Conservation (phyloP, 2,888 invertebrate genomes). For the Lepidocyrtinus sp. region DNA sequence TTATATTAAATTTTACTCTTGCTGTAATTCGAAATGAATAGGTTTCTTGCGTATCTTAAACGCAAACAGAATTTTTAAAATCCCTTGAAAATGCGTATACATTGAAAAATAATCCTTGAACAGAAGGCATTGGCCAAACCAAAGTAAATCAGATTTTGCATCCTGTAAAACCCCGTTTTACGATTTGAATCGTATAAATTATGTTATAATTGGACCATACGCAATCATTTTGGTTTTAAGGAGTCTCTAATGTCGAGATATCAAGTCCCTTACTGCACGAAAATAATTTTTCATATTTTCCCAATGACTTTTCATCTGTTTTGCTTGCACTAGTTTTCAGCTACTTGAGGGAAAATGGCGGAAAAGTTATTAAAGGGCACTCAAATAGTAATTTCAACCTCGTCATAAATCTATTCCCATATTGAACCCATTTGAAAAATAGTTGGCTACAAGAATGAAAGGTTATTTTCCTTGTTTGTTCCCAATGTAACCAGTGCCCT, state of each 20-base stretch:
- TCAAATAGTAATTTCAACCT: background rate
- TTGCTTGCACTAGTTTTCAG: background rate
- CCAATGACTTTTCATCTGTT: slow-evolving; percentile 2
- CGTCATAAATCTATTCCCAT: slow-evolving; percentile 3
- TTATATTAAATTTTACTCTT: no score
- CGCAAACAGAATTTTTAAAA: no score
- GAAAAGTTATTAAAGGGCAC: slow-evolving; percentile 13
- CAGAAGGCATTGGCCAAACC: no score
- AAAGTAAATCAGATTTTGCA: no score
- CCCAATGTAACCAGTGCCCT: slow-evolving; percentile 34
- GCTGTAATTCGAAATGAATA: no score
- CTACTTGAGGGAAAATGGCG: background rate
- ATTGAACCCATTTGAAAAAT: slow-evolving; percentile 1
- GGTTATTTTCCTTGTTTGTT: background rate
- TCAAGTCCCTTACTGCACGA: no score
- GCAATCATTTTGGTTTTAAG: background rate
- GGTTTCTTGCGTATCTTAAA: no score
- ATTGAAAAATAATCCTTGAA: no score
- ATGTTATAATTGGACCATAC: slow-evolving; percentile 1
- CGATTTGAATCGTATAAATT: background rate
- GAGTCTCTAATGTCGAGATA: background rate
- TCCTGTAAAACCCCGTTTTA: background rate
- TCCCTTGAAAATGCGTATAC: no score
- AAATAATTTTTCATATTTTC: background rate
- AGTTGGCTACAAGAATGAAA: background rate